Evolutionary conservation across 1,140 invertebrate genomes (phyloP).

Genomic region (Hyposmocoma kahamanoa): DNA sequence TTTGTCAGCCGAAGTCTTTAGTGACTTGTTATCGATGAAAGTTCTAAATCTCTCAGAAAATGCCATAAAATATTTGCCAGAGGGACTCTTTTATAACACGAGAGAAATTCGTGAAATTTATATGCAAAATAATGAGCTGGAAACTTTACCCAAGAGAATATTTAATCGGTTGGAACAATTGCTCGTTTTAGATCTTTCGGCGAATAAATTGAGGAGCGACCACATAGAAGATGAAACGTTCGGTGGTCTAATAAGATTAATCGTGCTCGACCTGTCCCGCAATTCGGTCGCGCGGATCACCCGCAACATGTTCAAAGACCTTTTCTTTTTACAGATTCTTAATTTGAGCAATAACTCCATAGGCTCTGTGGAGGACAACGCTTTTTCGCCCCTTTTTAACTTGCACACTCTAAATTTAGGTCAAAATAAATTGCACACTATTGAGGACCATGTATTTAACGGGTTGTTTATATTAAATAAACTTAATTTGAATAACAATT

Average conservation of each 20-base stretch:
- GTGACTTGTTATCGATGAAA: slow-evolving; percentile 79
- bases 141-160: slow-evolving; percentile 80
- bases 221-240: slow-evolving; percentile 82
- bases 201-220: slow-evolving; percentile 81
- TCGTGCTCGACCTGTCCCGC: slow-evolving; percentile 80
- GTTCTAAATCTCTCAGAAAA: slow-evolving; percentile 87
- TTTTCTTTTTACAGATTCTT: slow-evolving; percentile 88
- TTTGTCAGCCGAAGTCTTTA: slow-evolving; percentile 79
- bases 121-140: slow-evolving; percentile 82
- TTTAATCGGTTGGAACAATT: slow-evolving; percentile 81
- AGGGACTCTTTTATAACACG: slow-evolving; percentile 80
- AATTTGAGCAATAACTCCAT: slow-evolving; percentile 87
- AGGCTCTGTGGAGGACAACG: slow-evolving; percentile 82
- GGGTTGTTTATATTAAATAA: slow-evolving; percentile 88
- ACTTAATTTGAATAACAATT: slow-evolving; percentile 85
- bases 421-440: slow-evolving; percentile 82
- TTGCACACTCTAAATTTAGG: slow-evolving; percentile 86
- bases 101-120: slow-evolving; percentile 83
- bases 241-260: slow-evolving; percentile 79
- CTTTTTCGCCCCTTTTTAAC: slow-evolving; percentile 87
- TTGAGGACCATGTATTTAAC: slow-evolving; percentile 85
- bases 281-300: slow-evolving; percentile 79
- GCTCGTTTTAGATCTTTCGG: slow-evolving; percentile 80
- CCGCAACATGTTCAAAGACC: slow-evolving; percentile 83
- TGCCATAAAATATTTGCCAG: slow-evolving; percentile 80